phyloP scores from a whole-genome alignment of 2,797 vertebrate species.

The Toxotes lorentzi region DNA sequence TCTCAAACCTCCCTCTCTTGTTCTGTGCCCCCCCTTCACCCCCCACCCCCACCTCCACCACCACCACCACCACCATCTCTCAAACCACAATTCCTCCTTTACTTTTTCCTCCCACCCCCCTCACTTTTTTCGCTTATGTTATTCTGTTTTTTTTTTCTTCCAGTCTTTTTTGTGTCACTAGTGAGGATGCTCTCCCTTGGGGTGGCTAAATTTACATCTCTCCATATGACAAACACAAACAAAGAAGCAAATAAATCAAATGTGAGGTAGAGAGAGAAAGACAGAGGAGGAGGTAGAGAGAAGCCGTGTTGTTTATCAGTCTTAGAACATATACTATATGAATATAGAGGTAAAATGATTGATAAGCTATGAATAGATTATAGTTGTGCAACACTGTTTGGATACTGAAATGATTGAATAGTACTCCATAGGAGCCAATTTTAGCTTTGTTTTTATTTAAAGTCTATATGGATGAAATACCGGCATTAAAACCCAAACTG shows the following conservation, averaged over 20 bases:
- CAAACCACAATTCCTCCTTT: conserved; percentile 72
- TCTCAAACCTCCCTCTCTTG: conserved; percentile 77
- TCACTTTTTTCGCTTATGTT: conserved; percentile 76
- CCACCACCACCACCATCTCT: conserved; percentile 37
- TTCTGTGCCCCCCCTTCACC: conserved; percentile 43
- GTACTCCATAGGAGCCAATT: background rate
- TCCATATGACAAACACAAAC: conserved; percentile 84
- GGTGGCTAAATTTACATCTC: conserved; percentile 85
- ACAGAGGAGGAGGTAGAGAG: conserved; percentile 30
- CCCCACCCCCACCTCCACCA: background rate
- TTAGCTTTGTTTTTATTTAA: conserved; percentile 35
- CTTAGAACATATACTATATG: conserved; percentile 57
- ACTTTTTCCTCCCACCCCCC: conserved; percentile 65
- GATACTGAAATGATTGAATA: conserved; percentile 32
- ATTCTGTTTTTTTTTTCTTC: conserved; percentile 72
- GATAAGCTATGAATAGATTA: conserved; percentile 58
- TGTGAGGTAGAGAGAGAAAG: conserved; percentile 54
- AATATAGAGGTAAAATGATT: conserved; percentile 37
- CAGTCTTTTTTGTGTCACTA: conserved; percentile 75
- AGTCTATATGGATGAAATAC: conserved; percentile 14
- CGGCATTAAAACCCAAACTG: conserved; percentile 19
- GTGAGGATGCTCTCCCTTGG: conserved; percentile 81
- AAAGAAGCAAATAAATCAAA: conserved; percentile 84
- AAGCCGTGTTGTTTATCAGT: conserved; percentile 51
- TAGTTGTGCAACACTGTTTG: conserved; percentile 21